Percentiles rank a stretch among this genome's conserved stretches.
Evolutionary conservation across 2,888 invertebrate species (phyloP).

Genomic region (Oscheius sp.): DNA sequence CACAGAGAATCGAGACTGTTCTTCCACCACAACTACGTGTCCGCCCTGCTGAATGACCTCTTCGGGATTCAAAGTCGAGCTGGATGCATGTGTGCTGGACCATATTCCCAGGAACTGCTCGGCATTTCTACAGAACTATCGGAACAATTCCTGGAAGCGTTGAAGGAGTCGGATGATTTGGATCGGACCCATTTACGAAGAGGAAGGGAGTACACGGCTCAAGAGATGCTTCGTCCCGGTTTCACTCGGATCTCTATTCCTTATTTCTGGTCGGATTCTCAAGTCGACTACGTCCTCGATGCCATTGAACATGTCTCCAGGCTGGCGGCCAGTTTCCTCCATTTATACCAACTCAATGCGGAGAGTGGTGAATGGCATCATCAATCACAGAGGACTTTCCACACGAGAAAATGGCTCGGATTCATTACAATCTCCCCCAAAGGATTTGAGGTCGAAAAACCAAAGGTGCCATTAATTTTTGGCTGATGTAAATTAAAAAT

Average conservation of each 20-base stretch:
- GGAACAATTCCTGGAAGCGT: slow-evolving; percentile 82
- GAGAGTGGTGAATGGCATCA: slow-evolving; percentile 92
- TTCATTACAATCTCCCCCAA: slow-evolving; percentile 84
- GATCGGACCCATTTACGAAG: slow-evolving; percentile 77
- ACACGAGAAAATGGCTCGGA: slow-evolving; percentile 86
- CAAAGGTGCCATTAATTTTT: slow-evolving; percentile 18
- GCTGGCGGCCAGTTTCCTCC: slow-evolving; percentile 87
- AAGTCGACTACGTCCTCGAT: slow-evolving; percentile 79
- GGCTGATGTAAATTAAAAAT: background rate
- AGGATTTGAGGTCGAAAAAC: slow-evolving; percentile 79
- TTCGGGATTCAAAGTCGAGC: slow-evolving; percentile 81
- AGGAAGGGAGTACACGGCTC: slow-evolving; percentile 75
- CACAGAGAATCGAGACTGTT: slow-evolving; percentile 78
- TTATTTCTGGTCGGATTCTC: slow-evolving; percentile 85
- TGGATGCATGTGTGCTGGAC: slow-evolving; percentile 82
- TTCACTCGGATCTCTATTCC: slow-evolving; percentile 87
- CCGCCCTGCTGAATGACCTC: slow-evolving; percentile 87
- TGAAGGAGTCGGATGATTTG: slow-evolving; percentile 79
- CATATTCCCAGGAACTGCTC: slow-evolving; percentile 86
- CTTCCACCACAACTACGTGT: slow-evolving; percentile 89
- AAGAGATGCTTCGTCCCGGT: slow-evolving; percentile 77
- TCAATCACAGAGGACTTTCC: slow-evolving; percentile 82
- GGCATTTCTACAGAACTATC: slow-evolving; percentile 85
- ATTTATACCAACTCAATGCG: slow-evolving; percentile 84
- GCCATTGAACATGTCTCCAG: slow-evolving; percentile 88